phyloP scores from a whole-genome alignment of 2,888 invertebrate species.

The Clistopyga incitator region DNA sequence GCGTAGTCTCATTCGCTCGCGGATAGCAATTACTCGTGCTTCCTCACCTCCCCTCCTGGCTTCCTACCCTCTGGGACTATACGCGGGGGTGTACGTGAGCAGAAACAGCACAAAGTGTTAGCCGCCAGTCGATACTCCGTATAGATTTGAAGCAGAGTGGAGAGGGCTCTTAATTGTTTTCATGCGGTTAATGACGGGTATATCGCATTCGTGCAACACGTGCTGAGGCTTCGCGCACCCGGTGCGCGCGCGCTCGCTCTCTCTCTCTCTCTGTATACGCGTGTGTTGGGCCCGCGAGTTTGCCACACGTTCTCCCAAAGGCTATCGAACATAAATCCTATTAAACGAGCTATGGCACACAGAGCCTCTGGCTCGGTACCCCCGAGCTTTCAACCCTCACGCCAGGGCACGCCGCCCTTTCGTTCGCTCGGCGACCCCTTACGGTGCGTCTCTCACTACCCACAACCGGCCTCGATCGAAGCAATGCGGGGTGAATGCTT shows the following conservation, averaged over 20 bases:
- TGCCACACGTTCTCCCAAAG: slow-evolving; percentile 45
- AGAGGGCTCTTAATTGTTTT: slow-evolving; percentile 65
- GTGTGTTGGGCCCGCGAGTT: slow-evolving; percentile 32
- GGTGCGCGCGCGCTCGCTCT: slow-evolving; percentile 6
- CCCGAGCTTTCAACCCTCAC: slow-evolving; percentile 36
- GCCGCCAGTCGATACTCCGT: slow-evolving; percentile 26
- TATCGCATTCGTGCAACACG: slow-evolving; percentile 66
- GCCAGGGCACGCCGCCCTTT: slow-evolving; percentile 56
- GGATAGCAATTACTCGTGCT: slow-evolving; percentile 55
- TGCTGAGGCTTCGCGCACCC: slow-evolving; percentile 64
- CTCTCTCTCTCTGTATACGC: background rate
- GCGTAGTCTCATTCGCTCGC: slow-evolving; percentile 53
- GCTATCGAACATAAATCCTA: slow-evolving; percentile 68
- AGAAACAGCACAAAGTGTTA: slow-evolving; percentile 52
- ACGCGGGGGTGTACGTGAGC: slow-evolving; percentile 36
- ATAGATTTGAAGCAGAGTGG: slow-evolving; percentile 12
- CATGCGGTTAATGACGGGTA: slow-evolving; percentile 67
- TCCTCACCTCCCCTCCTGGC: background rate
- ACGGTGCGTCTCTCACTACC: slow-evolving; percentile 51
- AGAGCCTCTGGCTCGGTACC: slow-evolving; percentile 34
- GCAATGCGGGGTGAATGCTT: slow-evolving; percentile 44
- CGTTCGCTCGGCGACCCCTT: slow-evolving; percentile 63
- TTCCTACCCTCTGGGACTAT: slow-evolving; percentile 15
- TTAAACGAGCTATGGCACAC: slow-evolving; percentile 65
- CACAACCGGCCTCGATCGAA: slow-evolving; percentile 61